These are phyloP conservation scores for Glomeris maerens DNA, from an alignment of 1,140 invertebrate species.

Conservation along the genomic window DNA sequence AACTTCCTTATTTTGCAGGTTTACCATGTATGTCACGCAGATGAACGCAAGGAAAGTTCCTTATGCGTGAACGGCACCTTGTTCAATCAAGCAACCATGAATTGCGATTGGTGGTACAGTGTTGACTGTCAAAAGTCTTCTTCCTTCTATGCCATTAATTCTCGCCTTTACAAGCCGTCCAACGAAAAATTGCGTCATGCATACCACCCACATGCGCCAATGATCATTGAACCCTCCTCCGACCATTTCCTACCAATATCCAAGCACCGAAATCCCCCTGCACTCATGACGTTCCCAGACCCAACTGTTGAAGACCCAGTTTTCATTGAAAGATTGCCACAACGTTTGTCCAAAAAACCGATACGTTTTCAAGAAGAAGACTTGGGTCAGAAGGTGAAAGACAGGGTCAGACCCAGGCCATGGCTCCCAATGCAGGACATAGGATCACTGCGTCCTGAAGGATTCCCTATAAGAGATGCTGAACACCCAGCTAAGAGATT, in stretches of 20 bases:
- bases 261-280: neutral
- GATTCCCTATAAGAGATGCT: neutral
- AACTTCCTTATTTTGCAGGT: constrained; percentile 33
- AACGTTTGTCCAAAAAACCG: neutral
- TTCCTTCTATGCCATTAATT: constrained; percentile 48
- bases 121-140: constrained; percentile 57
- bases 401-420: too few relatives aligned
- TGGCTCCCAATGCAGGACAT: too few relatives aligned
- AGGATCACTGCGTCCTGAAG: too few relatives aligned
- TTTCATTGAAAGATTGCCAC: neutral
- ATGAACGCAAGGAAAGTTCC: constrained; percentile 56
- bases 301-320: constrained; percentile 1
- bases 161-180: constrained; percentile 2
- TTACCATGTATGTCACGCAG: constrained; percentile 60
- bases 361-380: neutral
- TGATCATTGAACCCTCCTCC: neutral
- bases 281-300: neutral
- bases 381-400: neutral
- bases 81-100: constrained; percentile 60
- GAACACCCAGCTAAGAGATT: neutral
- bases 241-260: neutral
- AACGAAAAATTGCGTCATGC: neutral
- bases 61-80: constrained; percentile 57
- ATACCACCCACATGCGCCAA: neutral
- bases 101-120: constrained; percentile 69